Percentiles rank a stretch among this genome's conserved stretches.
phyloP scores from a whole-genome alignment of 2,888 invertebrate genomes.

The Microplitis deprimator region DNA sequence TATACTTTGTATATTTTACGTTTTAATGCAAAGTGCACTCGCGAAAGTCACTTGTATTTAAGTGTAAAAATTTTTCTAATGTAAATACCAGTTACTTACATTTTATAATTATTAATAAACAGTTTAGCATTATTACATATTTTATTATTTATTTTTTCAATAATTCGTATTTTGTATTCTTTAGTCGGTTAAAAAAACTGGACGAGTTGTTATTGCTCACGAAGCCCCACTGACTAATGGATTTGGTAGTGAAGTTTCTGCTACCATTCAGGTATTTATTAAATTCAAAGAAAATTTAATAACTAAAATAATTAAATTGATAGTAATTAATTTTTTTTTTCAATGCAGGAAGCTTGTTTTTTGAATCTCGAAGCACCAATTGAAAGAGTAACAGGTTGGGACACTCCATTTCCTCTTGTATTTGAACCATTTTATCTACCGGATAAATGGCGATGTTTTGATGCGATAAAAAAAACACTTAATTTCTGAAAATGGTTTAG shows the following conservation, averaged over 20 bases:
- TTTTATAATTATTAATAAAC: background rate
- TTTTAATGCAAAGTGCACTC: background rate
- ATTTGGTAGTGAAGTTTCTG: slow-evolving; percentile 96
- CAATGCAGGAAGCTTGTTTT: slow-evolving; percentile 89
- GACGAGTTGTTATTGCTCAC: slow-evolving; percentile 90
- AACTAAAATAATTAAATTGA: background rate
- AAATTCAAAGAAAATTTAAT: slow-evolving; percentile 9
- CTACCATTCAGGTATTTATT: slow-evolving; percentile 85
- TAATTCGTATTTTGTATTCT: slow-evolving; percentile 41
- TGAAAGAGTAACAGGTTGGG: slow-evolving; percentile 92
- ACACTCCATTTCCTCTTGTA: slow-evolving; percentile 97
- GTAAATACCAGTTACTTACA: slow-evolving; percentile 3
- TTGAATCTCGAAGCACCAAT: slow-evolving; percentile 95
- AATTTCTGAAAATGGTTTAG: slow-evolving; percentile 75
- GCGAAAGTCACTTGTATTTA: background rate
- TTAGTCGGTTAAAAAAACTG: slow-evolving; percentile 97
- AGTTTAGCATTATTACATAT: background rate
- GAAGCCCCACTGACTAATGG: slow-evolving; percentile 97
- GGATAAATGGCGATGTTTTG: slow-evolving; percentile 91
- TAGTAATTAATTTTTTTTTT: slow-evolving; percentile 23
- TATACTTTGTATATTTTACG: background rate
- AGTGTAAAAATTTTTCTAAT: background rate
- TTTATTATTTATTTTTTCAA: slow-evolving; percentile 31
- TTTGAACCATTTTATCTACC: slow-evolving; percentile 98
- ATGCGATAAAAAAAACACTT: slow-evolving; percentile 83